Percentiles rank a stretch among this genome's conserved stretches.
These are phyloP conservation scores for Alviniconcha marisindica DNA, from an alignment of 1,140 invertebrate genomes.

Conservation along the genomic window DNA sequence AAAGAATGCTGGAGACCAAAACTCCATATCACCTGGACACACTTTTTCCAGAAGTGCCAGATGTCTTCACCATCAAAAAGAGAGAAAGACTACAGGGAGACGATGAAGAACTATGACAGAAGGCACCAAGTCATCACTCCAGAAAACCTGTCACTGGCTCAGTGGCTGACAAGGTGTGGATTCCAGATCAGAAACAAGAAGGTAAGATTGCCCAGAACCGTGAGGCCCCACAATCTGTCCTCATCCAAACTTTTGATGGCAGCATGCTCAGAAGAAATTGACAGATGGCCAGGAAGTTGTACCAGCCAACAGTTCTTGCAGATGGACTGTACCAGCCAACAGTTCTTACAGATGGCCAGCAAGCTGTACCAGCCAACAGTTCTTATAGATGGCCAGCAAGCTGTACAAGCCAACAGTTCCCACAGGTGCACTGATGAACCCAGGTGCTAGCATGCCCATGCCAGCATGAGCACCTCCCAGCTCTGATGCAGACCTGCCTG, in stretches of 20 bases:
- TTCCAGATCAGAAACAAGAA: not conserved
- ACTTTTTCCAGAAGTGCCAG: not conserved
- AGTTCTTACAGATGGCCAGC: too few relatives aligned
- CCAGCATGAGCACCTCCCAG: too few relatives aligned
- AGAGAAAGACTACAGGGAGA: not conserved
- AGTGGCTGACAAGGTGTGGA: not conserved
- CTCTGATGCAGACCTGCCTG: too few relatives aligned
- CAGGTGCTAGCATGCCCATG: too few relatives aligned
- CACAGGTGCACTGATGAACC: too few relatives aligned
- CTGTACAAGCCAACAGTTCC: too few relatives aligned
- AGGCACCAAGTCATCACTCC: conserved; percentile 1
- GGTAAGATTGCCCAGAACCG: not conserved
- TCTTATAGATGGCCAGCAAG: too few relatives aligned
- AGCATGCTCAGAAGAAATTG: not conserved
- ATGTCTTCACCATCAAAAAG: not conserved
- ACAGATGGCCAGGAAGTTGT: not conserved
- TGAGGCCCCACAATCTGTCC: not conserved
- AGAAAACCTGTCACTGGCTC: conserved; percentile 3
- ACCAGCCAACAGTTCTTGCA: too few relatives aligned
- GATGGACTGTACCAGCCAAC: too few relatives aligned
- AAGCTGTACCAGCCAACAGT: too few relatives aligned
- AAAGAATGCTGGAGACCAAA: not conserved
- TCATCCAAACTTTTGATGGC: not conserved
- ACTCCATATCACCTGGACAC: not conserved
- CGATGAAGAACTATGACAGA: not conserved